These are phyloP conservation scores for Leptopilina clavipes DNA, from an alignment of 1,140 invertebrate genomes.

Conservation along the genomic window DNA sequence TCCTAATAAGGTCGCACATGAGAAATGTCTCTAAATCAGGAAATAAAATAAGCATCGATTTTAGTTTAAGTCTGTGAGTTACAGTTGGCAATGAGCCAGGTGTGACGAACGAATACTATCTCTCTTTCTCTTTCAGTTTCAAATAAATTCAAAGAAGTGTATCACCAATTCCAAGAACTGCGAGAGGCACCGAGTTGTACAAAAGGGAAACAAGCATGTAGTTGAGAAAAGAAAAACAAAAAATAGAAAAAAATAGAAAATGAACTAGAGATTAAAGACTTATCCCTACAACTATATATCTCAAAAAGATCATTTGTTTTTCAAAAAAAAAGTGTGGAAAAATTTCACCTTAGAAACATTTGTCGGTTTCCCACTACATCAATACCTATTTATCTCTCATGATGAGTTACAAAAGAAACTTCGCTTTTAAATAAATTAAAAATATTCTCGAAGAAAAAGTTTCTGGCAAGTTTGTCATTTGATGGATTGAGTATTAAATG, in stretches of 20 bases:
- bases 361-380: no score
- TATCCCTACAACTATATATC: background rate
- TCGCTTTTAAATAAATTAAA: no score
- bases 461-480: no score
- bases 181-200: constrained; percentile 11
- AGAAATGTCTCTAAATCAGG: background rate
- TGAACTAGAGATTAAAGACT: background rate
- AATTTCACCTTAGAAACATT: background rate
- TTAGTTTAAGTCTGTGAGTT: background rate
- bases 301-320: background rate
- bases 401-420: no score
- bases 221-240: background rate
- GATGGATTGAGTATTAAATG: no score
- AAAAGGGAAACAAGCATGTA: background rate
- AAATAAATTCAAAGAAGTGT: constrained; percentile 20
- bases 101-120: constrained; percentile 8
- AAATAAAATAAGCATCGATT: constrained; percentile 21
- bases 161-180: background rate
- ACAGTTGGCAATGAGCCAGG: constrained; percentile 24
- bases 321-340: background rate
- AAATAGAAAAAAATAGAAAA: background rate
- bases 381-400: no score
- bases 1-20: background rate
- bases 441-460: no score
- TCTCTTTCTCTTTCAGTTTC: background rate